Evolutionary conservation across 2,888 invertebrate genomes (phyloP).

Genomic region (Hofmannophila pseudospretella): DNA sequence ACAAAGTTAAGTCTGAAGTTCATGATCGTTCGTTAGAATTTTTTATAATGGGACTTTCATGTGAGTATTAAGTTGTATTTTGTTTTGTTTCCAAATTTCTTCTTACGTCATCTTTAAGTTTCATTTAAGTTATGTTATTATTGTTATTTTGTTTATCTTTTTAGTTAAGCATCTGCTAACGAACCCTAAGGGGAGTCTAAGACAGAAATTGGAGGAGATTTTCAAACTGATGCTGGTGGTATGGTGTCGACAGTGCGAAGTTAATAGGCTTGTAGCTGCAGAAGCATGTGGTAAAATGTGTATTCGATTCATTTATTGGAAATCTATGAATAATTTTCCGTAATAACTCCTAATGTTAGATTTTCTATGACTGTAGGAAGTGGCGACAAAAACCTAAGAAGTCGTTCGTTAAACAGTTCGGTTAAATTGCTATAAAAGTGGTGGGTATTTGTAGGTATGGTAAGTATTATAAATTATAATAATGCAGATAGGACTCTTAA

Average conservation of each 20-base stretch:
- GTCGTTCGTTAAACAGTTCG: no score
- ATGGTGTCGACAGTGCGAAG: conserved; percentile 88
- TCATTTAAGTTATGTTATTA: conserved; percentile 8
- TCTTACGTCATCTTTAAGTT: not conserved
- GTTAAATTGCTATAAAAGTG: no score
- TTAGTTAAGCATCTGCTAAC: conserved; percentile 58
- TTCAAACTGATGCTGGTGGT: conserved; percentile 89
- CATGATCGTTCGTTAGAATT: conserved; percentile 23
- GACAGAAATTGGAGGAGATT: conserved; percentile 85
- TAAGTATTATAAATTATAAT: no score
- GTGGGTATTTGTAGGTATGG: no score
- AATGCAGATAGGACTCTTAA: no score
- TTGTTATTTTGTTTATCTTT: conserved; percentile 30
- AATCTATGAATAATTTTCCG: no score
- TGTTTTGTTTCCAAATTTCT: conserved; percentile 6
- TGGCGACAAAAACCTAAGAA: no score
- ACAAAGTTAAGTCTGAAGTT: conserved; percentile 29
- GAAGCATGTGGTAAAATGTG: conserved; percentile 73
- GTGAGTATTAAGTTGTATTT: conserved; percentile 43
- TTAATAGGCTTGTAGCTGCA: conserved; percentile 80
- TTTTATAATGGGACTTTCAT: conserved; percentile 50
- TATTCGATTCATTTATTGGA: not conserved
- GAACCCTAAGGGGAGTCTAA: conserved; percentile 54
- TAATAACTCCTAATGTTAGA: no score
- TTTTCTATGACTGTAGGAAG: no score